Base-by-base conservation (phyloP, 2,888 invertebrate species). In the Drosophila robusta region DNA sequence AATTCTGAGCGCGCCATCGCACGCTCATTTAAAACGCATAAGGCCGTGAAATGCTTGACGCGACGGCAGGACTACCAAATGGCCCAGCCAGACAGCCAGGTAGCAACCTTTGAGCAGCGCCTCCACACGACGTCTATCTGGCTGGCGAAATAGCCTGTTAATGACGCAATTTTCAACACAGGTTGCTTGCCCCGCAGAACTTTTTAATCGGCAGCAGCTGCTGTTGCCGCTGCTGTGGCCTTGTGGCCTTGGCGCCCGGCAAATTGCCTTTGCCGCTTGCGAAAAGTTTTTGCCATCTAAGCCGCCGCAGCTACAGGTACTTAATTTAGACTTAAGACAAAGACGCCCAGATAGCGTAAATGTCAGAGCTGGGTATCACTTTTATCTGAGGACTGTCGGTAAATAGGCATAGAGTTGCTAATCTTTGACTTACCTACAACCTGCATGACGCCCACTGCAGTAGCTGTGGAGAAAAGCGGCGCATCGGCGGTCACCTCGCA, bases 401-500 rank as follows among this genome's bases (percentile, higher is more conserved):
- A 44, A 32, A 32, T 38, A 61, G 42, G 62, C 50, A 46, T 58
- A 14, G 9, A 45, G 39, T 63, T 36, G 18, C 6, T 3, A 45
- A 47, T 34, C 14, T 68, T 66, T 18, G 36, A 92, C 95, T 95
- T 93, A 97, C 96, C 95, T 70, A 96, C 95, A 88, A 97, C 95
- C 88, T 95, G 94, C 91, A 96, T 95, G 80, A 94, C 93, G 85
- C 94, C 94, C 34, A 93, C 93, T 56, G 94, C 95, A 22, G 94
- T 94, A 82, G 94, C 94, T 3, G 96, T 96, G 18, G 95, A 94
- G 91, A 96, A 95, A 42, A 94, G 94, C 8, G 95, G 95, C 9
- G 95, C 94, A 87, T 96, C 96, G 0, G 95, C 95, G 7, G 96
- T 96, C 70, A 96, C 96, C 92, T 96, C 96, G 90, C 96, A 96